These are phyloP conservation scores for Pterophyllum scalare DNA, from an alignment of 2,113 vertebrate species.

Conservation along the genomic window DNA sequence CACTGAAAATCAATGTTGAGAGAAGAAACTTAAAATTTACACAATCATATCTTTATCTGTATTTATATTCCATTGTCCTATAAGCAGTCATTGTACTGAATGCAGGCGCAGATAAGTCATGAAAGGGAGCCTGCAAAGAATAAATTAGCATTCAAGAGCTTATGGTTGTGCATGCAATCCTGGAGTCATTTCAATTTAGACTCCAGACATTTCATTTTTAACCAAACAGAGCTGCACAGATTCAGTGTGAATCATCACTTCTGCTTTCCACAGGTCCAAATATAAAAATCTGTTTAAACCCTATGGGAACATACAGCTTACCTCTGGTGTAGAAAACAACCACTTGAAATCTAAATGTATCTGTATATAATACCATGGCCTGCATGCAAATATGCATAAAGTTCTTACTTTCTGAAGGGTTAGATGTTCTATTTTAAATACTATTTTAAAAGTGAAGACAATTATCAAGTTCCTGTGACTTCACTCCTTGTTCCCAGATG, in stretches of 20 bases:
- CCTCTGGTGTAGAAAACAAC: constrained; percentile 13
- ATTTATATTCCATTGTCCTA: constrained; percentile 39
- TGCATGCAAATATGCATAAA: background rate
- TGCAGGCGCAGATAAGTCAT: constrained; percentile 34
- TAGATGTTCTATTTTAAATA: background rate
- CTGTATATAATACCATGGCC: background rate
- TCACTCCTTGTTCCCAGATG: constrained; percentile 56
- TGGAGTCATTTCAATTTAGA: constrained; percentile 60
- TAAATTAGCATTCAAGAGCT: constrained; percentile 66
- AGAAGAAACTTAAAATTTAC: constrained; percentile 15
- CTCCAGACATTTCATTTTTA: constrained; percentile 47
- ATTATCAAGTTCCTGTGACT: constrained; percentile 22
- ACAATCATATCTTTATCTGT: constrained; percentile 33
- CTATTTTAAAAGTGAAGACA: background rate
- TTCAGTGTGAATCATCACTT: constrained; percentile 45
- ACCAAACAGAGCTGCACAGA: constrained; percentile 37
- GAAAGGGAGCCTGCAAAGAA: constrained; percentile 37
- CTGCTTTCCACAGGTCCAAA: constrained; percentile 35
- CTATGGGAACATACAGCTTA: constrained; percentile 34
- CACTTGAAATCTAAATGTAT: constrained; percentile 9
- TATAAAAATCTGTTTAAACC: constrained; percentile 10
- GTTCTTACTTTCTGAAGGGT: background rate
- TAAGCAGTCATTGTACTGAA: constrained; percentile 34
- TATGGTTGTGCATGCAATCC: constrained; percentile 51
- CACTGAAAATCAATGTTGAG: constrained; percentile 9